Evolutionary conservation across 92 coral and sea anemone genomes (phyloP).

Genomic region (Epizoanthus fatuus): DNA sequence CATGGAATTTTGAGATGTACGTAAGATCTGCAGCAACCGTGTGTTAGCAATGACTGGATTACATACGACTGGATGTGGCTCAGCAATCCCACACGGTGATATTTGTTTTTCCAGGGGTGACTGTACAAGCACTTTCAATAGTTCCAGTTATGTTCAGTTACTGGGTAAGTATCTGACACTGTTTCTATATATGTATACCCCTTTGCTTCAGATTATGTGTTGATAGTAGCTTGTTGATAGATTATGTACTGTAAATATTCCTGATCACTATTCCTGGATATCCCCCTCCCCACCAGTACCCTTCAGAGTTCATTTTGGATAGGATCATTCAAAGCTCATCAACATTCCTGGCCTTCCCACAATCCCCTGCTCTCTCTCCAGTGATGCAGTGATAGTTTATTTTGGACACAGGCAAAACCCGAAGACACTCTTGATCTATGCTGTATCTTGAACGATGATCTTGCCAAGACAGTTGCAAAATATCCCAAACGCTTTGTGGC

Average conservation of each 20-base stretch:
- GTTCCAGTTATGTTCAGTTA: constrained; percentile 99
- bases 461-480: constrained; percentile 89
- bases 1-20: no score
- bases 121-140: constrained; percentile 93
- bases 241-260: no score
- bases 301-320: no score
- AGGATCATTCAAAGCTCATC: no score
- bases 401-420: constrained; percentile 87
- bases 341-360: background rate
- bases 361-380: background rate
- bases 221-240: background rate
- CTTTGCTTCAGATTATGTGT: background rate
- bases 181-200: no score
- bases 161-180: constrained; percentile 74
- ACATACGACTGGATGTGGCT: background rate
- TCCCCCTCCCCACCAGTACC: no score
- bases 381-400: background rate
- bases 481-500: constrained; percentile 96
- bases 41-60: background rate
- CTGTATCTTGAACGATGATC: constrained; percentile 88
- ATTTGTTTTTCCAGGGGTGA: constrained; percentile 72
- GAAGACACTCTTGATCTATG: constrained; percentile 97
- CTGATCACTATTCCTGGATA: no score
- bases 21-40: no score
- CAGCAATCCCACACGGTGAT: background rate